Percentiles rank a stretch among this genome's conserved stretches.
Conservation (phyloP, 2,113 vertebrate genomes). For the Polypterus bichir region DNA sequence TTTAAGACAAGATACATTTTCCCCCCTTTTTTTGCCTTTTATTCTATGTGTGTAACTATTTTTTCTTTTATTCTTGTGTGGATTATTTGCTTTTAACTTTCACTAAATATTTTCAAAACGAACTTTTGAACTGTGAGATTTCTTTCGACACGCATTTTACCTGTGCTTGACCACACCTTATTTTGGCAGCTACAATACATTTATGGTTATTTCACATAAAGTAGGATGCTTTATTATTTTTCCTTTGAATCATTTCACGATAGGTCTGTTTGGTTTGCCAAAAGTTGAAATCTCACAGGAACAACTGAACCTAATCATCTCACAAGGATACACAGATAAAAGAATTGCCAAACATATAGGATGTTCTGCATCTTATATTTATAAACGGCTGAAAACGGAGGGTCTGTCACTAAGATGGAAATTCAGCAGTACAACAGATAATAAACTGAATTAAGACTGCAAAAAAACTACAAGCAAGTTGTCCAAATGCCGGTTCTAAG, state of each 20-base stretch:
- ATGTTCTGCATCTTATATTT: conserved; percentile 2
- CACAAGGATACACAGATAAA: background rate
- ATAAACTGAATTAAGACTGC: background rate
- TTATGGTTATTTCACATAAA: too few species aligned
- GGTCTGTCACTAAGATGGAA: background rate
- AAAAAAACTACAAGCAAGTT: background rate
- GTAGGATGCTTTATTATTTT: background rate
- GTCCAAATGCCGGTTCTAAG: conserved; percentile 1
- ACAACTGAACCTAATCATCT: background rate
- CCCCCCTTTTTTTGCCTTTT: too few species aligned
- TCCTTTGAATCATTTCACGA: background rate
- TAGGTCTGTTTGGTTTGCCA: conserved; percentile 2
- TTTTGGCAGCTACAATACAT: too few species aligned
- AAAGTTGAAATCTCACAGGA: background rate
- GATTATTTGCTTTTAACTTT: too few species aligned
- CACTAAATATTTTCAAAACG: too few species aligned
- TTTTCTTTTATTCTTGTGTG: too few species aligned
- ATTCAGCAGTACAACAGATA: background rate
- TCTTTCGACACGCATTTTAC: too few species aligned
- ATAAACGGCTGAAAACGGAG: background rate
- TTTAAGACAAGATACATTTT: too few species aligned
- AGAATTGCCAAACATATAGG: conserved; percentile 1
- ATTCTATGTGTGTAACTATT: too few species aligned
- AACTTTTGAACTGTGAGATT: too few species aligned
- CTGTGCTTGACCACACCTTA: too few species aligned